Base-by-base conservation (phyloP, 2,888 invertebrate species). In the Anodontia alba region DNA sequence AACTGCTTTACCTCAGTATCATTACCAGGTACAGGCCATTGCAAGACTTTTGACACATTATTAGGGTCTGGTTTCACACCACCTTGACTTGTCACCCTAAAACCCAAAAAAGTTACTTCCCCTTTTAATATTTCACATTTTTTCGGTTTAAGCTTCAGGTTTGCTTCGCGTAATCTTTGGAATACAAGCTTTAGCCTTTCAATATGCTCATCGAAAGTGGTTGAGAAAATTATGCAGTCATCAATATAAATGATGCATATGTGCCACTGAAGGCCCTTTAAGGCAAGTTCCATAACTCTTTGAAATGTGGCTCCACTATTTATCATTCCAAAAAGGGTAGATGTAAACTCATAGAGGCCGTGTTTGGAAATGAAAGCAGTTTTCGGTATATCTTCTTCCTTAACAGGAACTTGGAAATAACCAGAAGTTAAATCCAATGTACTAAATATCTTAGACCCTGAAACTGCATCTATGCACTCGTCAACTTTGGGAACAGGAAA, bases 351-450 rank as follows among this genome's bases (percentile, higher is more conserved):
- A 62, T 62, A 88, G 5, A 86, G 57, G 17, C 86, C 84, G 57
- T 81, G 76, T 46, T 80, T 83, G 12, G 80, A 79, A 17, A 74
- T 69, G 62, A 88, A 87, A 46, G 84, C 83, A 15, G 88, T 85
- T 71, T 87, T 86, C 10, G 71, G 80, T 23, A 81, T 80, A 54
- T 82, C 82, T 23, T 51, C 38, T 15, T 76, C 31, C 33, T 69
- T 49, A 1, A 87, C 72, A 15, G 84, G 80, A 26, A 87, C 72
- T 46, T 87, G 84, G 38, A 78, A 76, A 70, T 81, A 87, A 0
- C 85, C 81, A 2, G 78, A 80, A 1, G 73, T 79, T 17, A 87
- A 49, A 66, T 87, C 80, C 42, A 79, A 70, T 8, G 83, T 83
- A 3, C 70, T 73, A 46, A 83, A 87, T 7, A 74, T 33, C 31